Conservation (phyloP, 2,888 invertebrate species). For the Callosobruchus maculatus region DNA sequence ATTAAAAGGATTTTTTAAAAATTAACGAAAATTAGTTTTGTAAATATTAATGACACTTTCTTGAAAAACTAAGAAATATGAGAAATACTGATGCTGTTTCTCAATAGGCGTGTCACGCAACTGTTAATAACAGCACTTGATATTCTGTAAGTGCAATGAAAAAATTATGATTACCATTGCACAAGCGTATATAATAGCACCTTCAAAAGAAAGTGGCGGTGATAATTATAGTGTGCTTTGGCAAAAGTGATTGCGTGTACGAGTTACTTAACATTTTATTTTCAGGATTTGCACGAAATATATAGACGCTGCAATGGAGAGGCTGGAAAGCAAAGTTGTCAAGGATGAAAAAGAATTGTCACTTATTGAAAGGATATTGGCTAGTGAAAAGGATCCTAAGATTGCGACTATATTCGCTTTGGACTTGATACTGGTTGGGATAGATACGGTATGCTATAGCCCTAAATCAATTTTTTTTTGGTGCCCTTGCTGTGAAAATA, state of each 20-base stretch:
- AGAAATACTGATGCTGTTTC: too few species aligned
- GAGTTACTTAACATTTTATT: conserved; percentile 19
- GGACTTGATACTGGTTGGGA: conserved; percentile 76
- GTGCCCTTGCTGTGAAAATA: background rate
- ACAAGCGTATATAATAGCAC: background rate
- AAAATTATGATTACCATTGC: background rate
- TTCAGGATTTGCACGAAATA: conserved; percentile 62
- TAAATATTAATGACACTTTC: too few species aligned
- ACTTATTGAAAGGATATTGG: conserved; percentile 61
- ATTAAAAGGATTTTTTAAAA: too few species aligned
- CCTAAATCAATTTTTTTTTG: too few species aligned
- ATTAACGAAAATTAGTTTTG: too few species aligned
- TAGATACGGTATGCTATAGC: conserved; percentile 62
- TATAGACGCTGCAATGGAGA: conserved; percentile 53
- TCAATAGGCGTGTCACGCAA: background rate
- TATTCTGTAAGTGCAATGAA: background rate
- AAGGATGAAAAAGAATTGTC: conserved; percentile 53
- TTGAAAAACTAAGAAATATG: too few species aligned
- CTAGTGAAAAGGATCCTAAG: conserved; percentile 57
- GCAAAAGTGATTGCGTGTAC: too few species aligned
- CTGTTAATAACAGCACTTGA: background rate
- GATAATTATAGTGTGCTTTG: background rate
- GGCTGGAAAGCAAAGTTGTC: conserved; percentile 46
- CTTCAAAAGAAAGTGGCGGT: background rate
- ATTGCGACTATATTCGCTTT: conserved; percentile 68